These are phyloP conservation scores for Tyria jacobaeae DNA, from an alignment of 2,888 invertebrate species.

Conservation along the genomic window DNA sequence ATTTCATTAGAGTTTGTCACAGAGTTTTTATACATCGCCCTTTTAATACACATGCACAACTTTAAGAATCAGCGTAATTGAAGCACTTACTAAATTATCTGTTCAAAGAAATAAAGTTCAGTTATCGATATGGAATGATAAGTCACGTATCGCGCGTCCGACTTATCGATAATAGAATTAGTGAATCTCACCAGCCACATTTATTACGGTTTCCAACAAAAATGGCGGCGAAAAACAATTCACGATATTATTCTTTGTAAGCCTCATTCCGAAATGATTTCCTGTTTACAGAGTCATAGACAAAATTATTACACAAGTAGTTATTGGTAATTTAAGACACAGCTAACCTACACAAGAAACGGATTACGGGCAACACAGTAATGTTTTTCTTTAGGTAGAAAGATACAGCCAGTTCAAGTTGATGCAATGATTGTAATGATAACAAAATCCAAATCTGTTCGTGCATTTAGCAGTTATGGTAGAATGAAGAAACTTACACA, in stretches of 20 bases:
- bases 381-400: no score
- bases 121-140: slow-evolving; percentile 39
- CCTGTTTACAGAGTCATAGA: neutral
- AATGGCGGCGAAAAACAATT: neutral
- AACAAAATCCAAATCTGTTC: no score
- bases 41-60: neutral
- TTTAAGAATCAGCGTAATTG: slow-evolving; percentile 17
- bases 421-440: no score
- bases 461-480: no score
- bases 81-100: slow-evolving; percentile 21
- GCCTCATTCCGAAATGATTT: neutral
- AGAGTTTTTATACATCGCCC: neutral
- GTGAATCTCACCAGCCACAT: slow-evolving; percentile 27
- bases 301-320: no score
- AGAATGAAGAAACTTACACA: no score
- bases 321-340: no score
- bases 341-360: no score
- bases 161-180: slow-evolving; percentile 47
- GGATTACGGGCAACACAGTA: no score
- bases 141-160: slow-evolving; percentile 29
- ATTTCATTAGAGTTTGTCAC: no score
- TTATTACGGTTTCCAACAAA: slow-evolving; percentile 26
- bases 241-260: slow-evolving; percentile 13
- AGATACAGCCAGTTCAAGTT: no score
- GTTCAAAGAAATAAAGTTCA: neutral